Conservation (phyloP, 2,888 invertebrate species). For the Argyresthia goedartella region DNA sequence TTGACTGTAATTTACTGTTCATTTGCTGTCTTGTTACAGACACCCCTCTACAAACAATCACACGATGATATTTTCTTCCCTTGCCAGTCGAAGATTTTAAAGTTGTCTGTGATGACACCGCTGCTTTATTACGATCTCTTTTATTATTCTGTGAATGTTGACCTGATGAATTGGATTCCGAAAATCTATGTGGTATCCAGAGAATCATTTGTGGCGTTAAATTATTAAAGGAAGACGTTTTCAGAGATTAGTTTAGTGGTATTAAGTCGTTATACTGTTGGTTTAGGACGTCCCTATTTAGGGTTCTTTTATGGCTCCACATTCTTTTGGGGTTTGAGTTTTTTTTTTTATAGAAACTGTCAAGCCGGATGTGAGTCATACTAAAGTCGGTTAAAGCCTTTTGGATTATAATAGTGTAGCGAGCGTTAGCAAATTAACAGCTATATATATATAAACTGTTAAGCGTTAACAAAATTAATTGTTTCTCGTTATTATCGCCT, state of each 20-base stretch:
- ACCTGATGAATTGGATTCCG: constrained; percentile 33
- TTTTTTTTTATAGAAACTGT: neutral
- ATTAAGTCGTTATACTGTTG: constrained; percentile 3
- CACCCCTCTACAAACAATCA: too few species aligned
- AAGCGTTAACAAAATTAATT: neutral
- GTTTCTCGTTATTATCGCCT: neutral
- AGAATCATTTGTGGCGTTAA: neutral
- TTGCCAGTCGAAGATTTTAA: constrained; percentile 23
- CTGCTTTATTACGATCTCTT: constrained; percentile 41
- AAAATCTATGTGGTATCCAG: constrained; percentile 19
- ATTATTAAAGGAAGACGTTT: neutral
- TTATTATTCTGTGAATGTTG: constrained; percentile 48
- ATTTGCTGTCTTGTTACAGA: too few species aligned
- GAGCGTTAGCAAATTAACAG: neutral
- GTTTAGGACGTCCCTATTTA: constrained; percentile 1
- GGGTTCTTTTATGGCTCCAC: neutral
- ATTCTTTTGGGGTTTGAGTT: neutral
- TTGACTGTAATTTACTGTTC: too few species aligned
- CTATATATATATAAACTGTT: neutral
- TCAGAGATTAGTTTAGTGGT: neutral
- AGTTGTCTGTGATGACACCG: constrained; percentile 37
- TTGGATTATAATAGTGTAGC: neutral
- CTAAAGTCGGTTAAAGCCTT: neutral
- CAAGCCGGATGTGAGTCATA: neutral
- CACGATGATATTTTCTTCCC: constrained; percentile 9